phyloP scores from a whole-genome alignment of 1,140 invertebrate species.

The Mylabris phalerata region DNA sequence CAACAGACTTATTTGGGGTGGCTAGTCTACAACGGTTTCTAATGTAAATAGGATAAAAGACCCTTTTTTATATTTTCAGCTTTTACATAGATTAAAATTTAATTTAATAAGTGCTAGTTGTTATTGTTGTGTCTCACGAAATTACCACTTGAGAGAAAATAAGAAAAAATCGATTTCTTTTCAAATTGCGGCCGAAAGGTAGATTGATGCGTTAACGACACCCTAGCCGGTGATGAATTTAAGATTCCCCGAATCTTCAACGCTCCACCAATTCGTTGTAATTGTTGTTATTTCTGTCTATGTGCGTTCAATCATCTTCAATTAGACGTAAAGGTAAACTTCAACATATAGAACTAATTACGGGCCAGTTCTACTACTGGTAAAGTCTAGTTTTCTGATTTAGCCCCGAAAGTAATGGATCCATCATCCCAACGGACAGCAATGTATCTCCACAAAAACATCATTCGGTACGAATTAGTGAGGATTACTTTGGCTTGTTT shows the following conservation, averaged over 20 bases:
- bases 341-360: constrained; percentile 23
- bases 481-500: constrained; percentile 34
- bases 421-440: constrained; percentile 42
- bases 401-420: constrained; percentile 39
- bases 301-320: constrained; percentile 40
- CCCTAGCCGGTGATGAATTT: constrained; percentile 8
- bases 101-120: constrained; percentile 2
- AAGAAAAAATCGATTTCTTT: too few relatives aligned
- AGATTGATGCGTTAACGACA: constrained; percentile 11
- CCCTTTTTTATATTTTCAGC: not conserved
- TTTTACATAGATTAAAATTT: constrained; percentile 14
- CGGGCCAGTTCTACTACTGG: constrained; percentile 7
- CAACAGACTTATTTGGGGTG: too few relatives aligned
- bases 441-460: constrained; percentile 31
- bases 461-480: constrained; percentile 29
- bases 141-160: too few relatives aligned
- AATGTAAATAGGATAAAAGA: too few relatives aligned
- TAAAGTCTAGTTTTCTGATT: constrained; percentile 29
- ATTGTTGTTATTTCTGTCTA: constrained; percentile 12
- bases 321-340: constrained; percentile 25
- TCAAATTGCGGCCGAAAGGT: not conserved
- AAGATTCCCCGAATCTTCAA: not conserved
- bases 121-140: too few relatives aligned
- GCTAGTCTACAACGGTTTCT: too few relatives aligned
- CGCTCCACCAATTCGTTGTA: constrained; percentile 2